These are phyloP conservation scores for Parazoanthus atlanticus DNA, from an alignment of 92 coral and sea anemone species.

Conservation along the genomic window DNA sequence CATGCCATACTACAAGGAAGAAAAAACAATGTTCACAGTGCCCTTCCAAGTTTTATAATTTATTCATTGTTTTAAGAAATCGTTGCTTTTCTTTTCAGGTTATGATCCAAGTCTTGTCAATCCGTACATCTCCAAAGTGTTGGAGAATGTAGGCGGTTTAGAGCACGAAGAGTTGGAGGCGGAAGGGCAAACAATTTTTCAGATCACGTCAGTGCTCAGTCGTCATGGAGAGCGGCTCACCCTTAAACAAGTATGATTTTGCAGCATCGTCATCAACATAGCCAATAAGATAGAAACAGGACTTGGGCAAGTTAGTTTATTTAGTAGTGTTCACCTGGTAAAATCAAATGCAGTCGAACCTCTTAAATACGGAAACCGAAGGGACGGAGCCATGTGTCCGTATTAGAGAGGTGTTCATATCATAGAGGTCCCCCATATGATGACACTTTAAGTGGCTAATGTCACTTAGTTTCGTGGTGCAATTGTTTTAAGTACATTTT, in stretches of 20 bases:
- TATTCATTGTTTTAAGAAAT: background rate
- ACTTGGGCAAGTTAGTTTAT: background rate
- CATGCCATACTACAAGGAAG: no score
- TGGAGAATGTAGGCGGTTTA: conserved; percentile 87
- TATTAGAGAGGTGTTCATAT: no score
- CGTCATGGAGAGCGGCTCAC: conserved; percentile 79
- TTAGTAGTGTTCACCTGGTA: background rate
- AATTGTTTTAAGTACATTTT: no score
- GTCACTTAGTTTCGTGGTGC: no score
- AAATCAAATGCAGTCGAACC: no score
- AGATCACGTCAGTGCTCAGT: conserved; percentile 82
- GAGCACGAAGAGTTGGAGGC: conserved; percentile 72
- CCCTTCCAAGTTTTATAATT: no score
- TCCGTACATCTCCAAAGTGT: conserved; percentile 89
- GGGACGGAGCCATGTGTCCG: no score
- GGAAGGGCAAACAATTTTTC: conserved; percentile 79
- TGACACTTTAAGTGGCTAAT: no score
- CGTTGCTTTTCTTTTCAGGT: conserved; percentile 50
- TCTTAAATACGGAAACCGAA: no score
- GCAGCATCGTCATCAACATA: background rate
- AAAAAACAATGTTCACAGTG: no score
- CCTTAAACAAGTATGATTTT: conserved; percentile 72
- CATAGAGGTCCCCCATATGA: no score
- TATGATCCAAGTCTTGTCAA: conserved; percentile 97
- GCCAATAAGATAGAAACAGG: background rate